A percentile compares a stretch with the other conserved stretches of the same genome.
Evolutionary conservation across 1,140 invertebrate species (phyloP).

Genomic region (Macrobrachium rosenbergii): DNA sequence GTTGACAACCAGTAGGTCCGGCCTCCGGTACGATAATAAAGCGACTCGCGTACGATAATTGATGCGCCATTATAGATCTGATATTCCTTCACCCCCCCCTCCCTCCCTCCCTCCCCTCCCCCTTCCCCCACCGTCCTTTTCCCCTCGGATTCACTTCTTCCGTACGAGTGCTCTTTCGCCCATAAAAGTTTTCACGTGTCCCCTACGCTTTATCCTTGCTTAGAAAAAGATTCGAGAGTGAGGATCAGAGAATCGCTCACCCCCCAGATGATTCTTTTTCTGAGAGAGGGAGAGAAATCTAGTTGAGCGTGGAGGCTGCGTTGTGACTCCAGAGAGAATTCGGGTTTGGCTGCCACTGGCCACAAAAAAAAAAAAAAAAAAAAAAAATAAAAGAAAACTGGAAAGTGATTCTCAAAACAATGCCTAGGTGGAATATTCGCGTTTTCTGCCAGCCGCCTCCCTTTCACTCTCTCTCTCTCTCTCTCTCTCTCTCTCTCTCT

Average conservation of each 20-base stretch:
- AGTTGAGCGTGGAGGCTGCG: background rate
- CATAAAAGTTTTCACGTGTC: background rate
- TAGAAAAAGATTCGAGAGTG: background rate
- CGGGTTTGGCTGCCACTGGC: background rate
- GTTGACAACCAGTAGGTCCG: conserved; percentile 39
- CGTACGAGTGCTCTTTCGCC: too few species aligned
- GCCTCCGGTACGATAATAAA: conserved; percentile 35
- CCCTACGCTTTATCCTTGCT: too few species aligned
- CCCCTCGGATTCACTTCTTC: too few species aligned
- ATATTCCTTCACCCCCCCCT: conserved; percentile 2
- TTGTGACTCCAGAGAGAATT: background rate
- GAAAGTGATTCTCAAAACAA: background rate
- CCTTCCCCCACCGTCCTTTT: too few species aligned
- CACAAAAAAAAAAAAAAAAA: background rate
- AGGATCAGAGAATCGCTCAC: background rate
- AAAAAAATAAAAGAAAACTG: background rate
- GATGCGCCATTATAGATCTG: conserved; percentile 50
- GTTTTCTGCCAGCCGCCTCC: background rate
- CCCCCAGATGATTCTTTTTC: too few species aligned
- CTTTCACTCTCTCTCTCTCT: background rate
- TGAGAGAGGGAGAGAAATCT: conserved; percentile 6
- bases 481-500: background rate
- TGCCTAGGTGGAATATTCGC: background rate
- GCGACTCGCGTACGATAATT: conserved; percentile 35
- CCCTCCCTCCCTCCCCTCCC: background rate